Base-by-base conservation (phyloP, 2,113 vertebrate species). In the Actinemys pallida region DNA sequence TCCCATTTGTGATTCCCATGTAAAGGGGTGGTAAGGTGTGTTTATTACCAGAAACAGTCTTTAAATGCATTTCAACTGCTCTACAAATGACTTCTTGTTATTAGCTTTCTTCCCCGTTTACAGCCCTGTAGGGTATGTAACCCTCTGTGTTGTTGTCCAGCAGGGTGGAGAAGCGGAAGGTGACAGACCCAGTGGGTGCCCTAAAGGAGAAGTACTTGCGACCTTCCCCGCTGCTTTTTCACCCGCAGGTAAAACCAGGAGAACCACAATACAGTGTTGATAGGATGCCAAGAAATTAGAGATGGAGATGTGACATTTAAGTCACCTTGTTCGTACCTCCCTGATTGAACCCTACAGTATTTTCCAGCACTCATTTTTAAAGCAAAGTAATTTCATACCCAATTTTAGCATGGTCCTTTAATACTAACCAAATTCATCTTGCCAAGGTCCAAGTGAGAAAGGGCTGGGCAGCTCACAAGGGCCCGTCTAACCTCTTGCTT, bases 91-190 rank as follows among this genome's bases (percentile, higher is more conserved):
- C 3, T 42, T 2, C 86, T 2, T 89, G 50, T 69, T 81, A 0
- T 31, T n/a, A 39, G 35, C 6, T 22, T 45, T 29, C 19, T 39
- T 10, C 49, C 86, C 72, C 62, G 14, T 82, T 87, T 69, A 49
- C 52, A 1, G 54, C 84, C 84, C 76, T 8, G 90, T 54, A 53
- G 84, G 98, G 99, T 99, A 99, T 96, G 99, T 99, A 99, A 99
- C 99, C 99, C 99, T 99, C 97, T 98, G 98, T 99, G 98, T 98
- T 99, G 99, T 97, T 97, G 99, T 99, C 99, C 99, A 99, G 99
- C 99, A 99, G 99, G 99, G 99, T 99, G 99, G 99, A 99, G 98
- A 99, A 99, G 98, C 99, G 99, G 99, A 99, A 99, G 98, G 98
- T 99, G 98, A 98, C 99, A 0, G 99, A 99, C 97, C 99, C 99